Conservation (phyloP, 2,888 invertebrate genomes). For the Phengaris alcon region DNA sequence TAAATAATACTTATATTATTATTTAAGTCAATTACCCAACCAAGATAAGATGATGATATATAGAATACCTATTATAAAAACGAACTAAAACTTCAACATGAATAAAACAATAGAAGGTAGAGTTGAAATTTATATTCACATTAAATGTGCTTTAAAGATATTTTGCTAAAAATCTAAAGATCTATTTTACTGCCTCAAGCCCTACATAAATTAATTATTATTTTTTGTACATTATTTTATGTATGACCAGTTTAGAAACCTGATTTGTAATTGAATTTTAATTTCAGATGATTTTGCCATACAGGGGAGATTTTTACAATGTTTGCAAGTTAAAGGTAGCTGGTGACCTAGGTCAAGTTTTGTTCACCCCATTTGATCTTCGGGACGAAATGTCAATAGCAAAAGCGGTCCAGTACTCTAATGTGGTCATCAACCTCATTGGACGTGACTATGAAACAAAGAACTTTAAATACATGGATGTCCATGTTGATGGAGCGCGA, state of each 20-base stretch:
- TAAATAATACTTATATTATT: slow-evolving; percentile 45
- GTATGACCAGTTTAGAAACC: not conserved
- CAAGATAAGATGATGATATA: too few species aligned
- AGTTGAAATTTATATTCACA: too few species aligned
- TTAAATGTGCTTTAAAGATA: too few species aligned
- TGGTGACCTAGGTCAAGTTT: slow-evolving; percentile 97
- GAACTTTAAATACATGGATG: slow-evolving; percentile 92
- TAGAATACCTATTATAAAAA: too few species aligned
- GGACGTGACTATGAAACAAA: slow-evolving; percentile 95
- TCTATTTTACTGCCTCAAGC: too few species aligned
- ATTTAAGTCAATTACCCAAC: slow-evolving; percentile 22
- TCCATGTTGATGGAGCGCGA: slow-evolving; percentile 91
- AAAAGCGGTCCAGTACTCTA: slow-evolving; percentile 94
- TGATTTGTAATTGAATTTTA: slow-evolving; percentile 13
- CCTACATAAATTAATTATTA: too few species aligned
- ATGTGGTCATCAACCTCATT: slow-evolving; percentile 96
- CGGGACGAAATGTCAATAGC: slow-evolving; percentile 91
- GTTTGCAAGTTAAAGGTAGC: slow-evolving; percentile 87
- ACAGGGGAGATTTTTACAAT: slow-evolving; percentile 92
- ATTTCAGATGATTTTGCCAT: slow-evolving; percentile 92
- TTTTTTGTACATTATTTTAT: not conserved
- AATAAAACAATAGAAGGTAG: too few species aligned
- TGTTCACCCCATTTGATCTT: slow-evolving; percentile 91
- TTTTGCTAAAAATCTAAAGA: too few species aligned
- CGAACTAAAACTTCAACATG: too few species aligned